Percentiles rank a stretch among this genome's conserved stretches.
Conservation (phyloP, 1,140 invertebrate genomes). For the Elysia chlorotica region DNA sequence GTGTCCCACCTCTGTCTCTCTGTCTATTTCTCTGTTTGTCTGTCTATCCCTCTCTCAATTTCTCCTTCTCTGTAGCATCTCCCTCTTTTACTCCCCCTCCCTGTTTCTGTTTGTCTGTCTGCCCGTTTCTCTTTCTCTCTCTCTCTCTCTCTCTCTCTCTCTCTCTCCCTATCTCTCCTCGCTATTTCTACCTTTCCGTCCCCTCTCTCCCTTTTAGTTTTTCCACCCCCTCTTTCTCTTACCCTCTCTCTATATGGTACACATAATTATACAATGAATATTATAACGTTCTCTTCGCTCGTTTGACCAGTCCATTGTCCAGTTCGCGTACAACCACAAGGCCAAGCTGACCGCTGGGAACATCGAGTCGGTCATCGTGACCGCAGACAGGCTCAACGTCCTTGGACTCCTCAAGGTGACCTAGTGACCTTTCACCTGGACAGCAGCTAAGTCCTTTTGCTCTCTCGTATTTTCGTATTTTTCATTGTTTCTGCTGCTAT, state of each 20-base stretch:
- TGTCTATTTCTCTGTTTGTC: too few relatives aligned
- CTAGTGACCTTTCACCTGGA: too few relatives aligned
- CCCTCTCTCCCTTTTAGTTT: not conserved
- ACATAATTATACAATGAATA: too few relatives aligned
- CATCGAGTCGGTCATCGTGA: conserved; percentile 74
- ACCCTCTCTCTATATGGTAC: not conserved
- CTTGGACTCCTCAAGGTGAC: conserved; percentile 71
- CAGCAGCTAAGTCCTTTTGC: too few relatives aligned
- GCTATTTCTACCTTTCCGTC: too few relatives aligned
- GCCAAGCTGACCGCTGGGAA: conserved; percentile 76
- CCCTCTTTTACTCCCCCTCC: not conserved
- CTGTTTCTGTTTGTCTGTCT: not conserved
- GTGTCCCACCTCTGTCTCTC: too few relatives aligned
- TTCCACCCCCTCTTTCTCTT: not conserved
- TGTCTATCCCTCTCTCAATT: too few relatives aligned
- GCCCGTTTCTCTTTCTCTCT: not conserved
- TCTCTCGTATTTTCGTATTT: too few relatives aligned
- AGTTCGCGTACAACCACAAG: conserved; percentile 80
- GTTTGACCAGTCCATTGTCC: conserved; percentile 71
- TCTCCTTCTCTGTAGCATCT: too few relatives aligned
- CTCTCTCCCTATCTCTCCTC: too few relatives aligned
- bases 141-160: not conserved
- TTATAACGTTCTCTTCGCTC: too few relatives aligned
- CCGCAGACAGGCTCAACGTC: conserved; percentile 77
- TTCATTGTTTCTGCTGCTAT: too few relatives aligned